Evolutionary conservation across 2,888 invertebrate genomes (phyloP), one percentile per base, ranked within the genome.

Genomic region (Idaea aversata): DNA sequence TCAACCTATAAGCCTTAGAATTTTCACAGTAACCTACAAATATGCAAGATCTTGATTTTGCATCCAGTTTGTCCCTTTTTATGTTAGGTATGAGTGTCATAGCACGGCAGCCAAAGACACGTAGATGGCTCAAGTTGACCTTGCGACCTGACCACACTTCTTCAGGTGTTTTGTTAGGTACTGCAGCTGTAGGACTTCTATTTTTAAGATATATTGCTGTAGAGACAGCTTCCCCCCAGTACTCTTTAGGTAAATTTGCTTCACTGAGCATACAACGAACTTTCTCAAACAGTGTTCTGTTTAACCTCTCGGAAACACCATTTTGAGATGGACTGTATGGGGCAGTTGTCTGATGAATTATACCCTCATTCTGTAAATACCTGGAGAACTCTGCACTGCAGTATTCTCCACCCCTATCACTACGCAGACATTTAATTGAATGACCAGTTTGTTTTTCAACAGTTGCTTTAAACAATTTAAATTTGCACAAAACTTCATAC

Each of bases 1-100:
- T 70, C 3, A 74, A 58, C 35, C 75, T 67, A 59, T 77, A 76
- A 0, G 75, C 77, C 62, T 77, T 77, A 0, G 70, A 61, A 62
- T 71, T 65, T 15, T 75, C 72, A 34, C 67, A 57, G 63, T 70
- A 77, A 5, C 77, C 69, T 0, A 67, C 64, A 61, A 69, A 69
- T 59, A 65, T 64, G 25, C 61, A 65, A 15, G 65, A 58, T 6
- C 67, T 34, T 47, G 62, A 34, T 61, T 63, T 66, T 59, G 47
- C 63, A 67, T 70, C 64, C 63, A 62, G 25, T 61, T 69, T 66
- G 6, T 60, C 15, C 10, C 63, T 60, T 16, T 35, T 65, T 25
- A 61, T 59, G 13, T 67, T 47, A 25, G 69, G 69, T 4, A 66
- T 36, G 35, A 60, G 15, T 10, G 61, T 36, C 34, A 61, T 63